A percentile compares a stretch with the other conserved stretches of the same genome.
phyloP scores from a whole-genome alignment of 2,888 invertebrate genomes.

The Merodon equestris region DNA sequence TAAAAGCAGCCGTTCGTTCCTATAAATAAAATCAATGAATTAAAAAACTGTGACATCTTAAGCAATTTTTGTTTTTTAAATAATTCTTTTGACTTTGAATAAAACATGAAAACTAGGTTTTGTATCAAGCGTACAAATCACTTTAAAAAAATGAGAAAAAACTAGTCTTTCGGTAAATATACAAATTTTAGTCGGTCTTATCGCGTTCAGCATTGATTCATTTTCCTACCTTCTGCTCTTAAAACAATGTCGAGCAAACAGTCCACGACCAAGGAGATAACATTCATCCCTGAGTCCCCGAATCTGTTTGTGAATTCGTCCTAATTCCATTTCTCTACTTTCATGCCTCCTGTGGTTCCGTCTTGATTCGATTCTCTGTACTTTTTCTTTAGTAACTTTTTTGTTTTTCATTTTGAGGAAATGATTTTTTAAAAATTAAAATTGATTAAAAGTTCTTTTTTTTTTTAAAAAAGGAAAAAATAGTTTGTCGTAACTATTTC shows the following conservation, averaged over 20 bases:
- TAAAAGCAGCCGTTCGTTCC: too few relatives aligned
- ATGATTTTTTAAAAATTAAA: slow-evolving; percentile 5
- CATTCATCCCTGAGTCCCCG: too few relatives aligned
- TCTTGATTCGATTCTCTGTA: slow-evolving; percentile 19
- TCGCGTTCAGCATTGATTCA: too few relatives aligned
- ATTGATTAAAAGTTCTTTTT: slow-evolving; percentile 14
- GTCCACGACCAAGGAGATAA: too few relatives aligned
- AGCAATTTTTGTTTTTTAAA: neutral
- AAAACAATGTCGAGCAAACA: too few relatives aligned
- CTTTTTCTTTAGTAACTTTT: slow-evolving; percentile 29
- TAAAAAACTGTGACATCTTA: neutral
- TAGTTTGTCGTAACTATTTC: neutral
- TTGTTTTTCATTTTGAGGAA: slow-evolving; percentile 2
- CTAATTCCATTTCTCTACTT: too few relatives aligned
- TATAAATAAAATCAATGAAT: neutral
- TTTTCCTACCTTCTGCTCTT: too few relatives aligned
- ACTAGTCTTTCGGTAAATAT: slow-evolving; percentile 18
- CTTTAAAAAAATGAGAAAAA: neutral
- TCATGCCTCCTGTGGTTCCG: slow-evolving; percentile 10
- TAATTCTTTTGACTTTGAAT: slow-evolving; percentile 11
- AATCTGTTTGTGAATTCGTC: too few relatives aligned
- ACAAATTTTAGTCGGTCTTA: slow-evolving; percentile 1
- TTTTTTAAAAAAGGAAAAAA: too few relatives aligned
- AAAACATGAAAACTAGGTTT: slow-evolving; percentile 33
- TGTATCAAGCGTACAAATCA: slow-evolving; percentile 35